phyloP scores from a whole-genome alignment of 2,797 vertebrate genomes.

The Pelochelys cantorii region DNA sequence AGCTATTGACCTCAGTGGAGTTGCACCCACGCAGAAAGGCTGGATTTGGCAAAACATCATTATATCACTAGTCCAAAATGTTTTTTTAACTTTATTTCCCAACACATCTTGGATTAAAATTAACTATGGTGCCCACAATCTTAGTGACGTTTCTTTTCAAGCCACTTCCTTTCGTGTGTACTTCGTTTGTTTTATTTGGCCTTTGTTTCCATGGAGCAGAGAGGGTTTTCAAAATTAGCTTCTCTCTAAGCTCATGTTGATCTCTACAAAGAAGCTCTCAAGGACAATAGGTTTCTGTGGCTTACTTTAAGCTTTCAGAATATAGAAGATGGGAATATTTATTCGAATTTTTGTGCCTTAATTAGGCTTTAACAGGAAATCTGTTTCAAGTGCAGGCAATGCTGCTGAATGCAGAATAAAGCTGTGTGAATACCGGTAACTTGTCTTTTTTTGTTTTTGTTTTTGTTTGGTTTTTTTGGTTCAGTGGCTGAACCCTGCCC shows the following conservation, averaged over 20 bases:
- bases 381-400: neutral
- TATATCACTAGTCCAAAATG: neutral
- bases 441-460: no score
- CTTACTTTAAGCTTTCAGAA: neutral
- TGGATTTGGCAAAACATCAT: slow-evolving; percentile 1
- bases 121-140: fast-evolving
- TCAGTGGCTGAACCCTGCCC: neutral
- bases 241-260: neutral
- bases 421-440: neutral
- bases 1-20: neutral
- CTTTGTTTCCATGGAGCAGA: neutral
- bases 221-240: fast-evolving
- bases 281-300: neutral
- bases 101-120: slow-evolving; percentile 1
- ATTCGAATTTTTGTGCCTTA: neutral
- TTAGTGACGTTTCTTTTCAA: neutral
- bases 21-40: neutral
- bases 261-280: neutral
- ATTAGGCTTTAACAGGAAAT: fast-evolving
- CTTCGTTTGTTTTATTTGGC: slow-evolving; percentile 39
- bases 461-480: neutral
- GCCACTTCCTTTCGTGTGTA: neutral
- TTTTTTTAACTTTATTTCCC: slow-evolving; percentile 20
- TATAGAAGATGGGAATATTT: fast-evolving
- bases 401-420: neutral